phyloP scores from a whole-genome alignment of 2,113 vertebrate species.

The Bungarus multicinctus region DNA sequence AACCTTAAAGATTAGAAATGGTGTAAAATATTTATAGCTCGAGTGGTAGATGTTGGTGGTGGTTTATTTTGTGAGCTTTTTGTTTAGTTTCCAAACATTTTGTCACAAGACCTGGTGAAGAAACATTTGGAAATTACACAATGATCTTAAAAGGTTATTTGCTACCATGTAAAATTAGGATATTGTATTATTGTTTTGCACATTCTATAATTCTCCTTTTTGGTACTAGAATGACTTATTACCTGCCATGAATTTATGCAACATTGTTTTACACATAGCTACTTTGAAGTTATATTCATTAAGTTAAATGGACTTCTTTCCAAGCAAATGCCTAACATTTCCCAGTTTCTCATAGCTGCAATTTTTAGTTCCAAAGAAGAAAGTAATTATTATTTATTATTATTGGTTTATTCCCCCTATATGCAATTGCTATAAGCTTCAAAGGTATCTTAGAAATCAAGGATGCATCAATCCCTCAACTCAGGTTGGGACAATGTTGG shows the following conservation, averaged over 20 bases:
- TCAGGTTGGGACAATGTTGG: slow-evolving; percentile 13
- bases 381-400: slow-evolving; percentile 76
- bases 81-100: too few relatives aligned
- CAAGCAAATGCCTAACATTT: background rate
- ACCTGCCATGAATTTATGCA: background rate
- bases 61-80: too few relatives aligned
- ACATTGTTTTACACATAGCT: background rate
- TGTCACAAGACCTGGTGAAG: too few relatives aligned
- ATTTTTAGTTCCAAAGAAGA: slow-evolving; percentile 64
- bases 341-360: slow-evolving; percentile 24
- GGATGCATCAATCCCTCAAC: background rate
- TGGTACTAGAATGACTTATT: too few relatives aligned
- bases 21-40: too few relatives aligned
- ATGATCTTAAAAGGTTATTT: too few relatives aligned
- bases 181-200: too few relatives aligned
- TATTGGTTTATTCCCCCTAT: slow-evolving; percentile 69
- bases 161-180: too few relatives aligned
- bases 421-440: slow-evolving; percentile 54
- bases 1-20: background rate
- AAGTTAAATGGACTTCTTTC: background rate
- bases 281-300: background rate
- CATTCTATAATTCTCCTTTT: too few relatives aligned
- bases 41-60: too few relatives aligned
- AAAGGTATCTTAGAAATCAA: slow-evolving; percentile 34
- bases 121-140: too few relatives aligned